phyloP scores from a whole-genome alignment of 2,888 invertebrate genomes.

The Poecilobothrus nobilitatus region DNA sequence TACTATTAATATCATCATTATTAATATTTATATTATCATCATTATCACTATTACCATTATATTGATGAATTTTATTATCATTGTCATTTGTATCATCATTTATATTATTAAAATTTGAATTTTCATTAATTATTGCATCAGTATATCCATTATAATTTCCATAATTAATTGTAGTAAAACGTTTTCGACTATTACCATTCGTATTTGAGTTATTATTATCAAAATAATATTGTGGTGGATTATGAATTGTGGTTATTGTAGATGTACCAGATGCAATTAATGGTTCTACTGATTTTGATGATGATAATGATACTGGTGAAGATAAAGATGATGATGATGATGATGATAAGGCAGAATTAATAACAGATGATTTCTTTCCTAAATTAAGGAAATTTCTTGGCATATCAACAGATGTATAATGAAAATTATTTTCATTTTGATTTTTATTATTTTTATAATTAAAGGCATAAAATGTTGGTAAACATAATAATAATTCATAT shows the following conservation, averaged over 20 bases:
- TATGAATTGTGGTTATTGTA: background rate
- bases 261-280: background rate
- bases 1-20: background rate
- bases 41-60: background rate
- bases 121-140: background rate
- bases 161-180: background rate
- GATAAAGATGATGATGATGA: background rate
- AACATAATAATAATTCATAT: background rate
- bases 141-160: background rate
- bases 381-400: background rate
- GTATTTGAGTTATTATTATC: background rate
- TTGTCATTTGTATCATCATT: background rate
- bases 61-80: background rate
- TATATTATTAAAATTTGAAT: background rate
- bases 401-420: background rate
- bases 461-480: background rate
- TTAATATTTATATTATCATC: background rate
- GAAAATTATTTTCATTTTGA: background rate
- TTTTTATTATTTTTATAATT: background rate
- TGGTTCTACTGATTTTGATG: background rate
- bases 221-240: background rate
- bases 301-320: background rate
- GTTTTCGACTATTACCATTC: background rate
- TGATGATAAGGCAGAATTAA: background rate
- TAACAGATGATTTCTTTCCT: background rate